These are phyloP conservation scores for Myiotriccus ornatus DNA, from an alignment of 2,797 vertebrate genomes.

Conservation along the genomic window DNA sequence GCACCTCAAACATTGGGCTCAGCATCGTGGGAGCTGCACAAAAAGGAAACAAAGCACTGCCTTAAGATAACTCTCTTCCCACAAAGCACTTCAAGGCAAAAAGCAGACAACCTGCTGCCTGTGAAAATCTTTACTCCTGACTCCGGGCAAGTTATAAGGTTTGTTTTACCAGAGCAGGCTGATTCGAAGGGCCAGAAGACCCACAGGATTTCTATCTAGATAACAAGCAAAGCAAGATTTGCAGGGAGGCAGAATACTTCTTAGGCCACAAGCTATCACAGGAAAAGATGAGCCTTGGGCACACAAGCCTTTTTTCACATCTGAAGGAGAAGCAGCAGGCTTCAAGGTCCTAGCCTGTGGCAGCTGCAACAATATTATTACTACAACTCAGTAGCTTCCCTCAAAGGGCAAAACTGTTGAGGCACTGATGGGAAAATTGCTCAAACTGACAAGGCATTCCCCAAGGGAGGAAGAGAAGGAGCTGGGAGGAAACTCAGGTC, in stretches of 20 bases:
- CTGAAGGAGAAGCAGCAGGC: constrained; percentile 12
- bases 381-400: constrained; percentile 1
- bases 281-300: constrained; percentile 7
- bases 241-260: not conserved
- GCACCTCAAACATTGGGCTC: not conserved
- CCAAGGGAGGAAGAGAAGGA: constrained; percentile 14
- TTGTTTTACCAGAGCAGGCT: not conserved
- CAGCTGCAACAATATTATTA: constrained; percentile 66
- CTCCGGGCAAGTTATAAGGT: not conserved
- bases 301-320: not conserved
- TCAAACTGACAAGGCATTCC: not conserved
- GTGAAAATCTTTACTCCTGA: not conserved
- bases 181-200: not conserved
- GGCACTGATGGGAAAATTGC: constrained; percentile 44
- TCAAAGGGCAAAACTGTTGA: not conserved
- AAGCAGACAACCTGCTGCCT: not conserved
- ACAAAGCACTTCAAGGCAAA: not conserved
- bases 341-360: constrained; percentile 19
- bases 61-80: not conserved
- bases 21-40: not conserved
- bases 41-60: constrained; percentile 1
- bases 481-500: not conserved
- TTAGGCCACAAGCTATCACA: not conserved
- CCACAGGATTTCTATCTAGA: not conserved
- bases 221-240: not conserved